Conservation (phyloP, 2,888 invertebrate species). For the Diaphora mendica region DNA sequence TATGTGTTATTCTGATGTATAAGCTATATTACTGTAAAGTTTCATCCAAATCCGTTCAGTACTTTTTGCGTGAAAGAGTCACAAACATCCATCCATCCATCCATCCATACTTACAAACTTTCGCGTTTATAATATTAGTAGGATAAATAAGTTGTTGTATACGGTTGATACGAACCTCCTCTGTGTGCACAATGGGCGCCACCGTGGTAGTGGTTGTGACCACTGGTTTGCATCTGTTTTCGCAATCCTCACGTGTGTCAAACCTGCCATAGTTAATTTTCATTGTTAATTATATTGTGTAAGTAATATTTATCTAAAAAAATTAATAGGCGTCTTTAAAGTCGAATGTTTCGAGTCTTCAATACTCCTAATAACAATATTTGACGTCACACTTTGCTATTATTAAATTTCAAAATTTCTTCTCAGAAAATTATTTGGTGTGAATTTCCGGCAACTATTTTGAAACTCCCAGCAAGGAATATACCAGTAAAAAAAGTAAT, state of each 20-base stretch:
- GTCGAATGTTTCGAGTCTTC: neutral
- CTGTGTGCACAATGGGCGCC: slow-evolving; percentile 37
- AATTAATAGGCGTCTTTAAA: neutral
- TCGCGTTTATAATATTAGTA: too few species aligned
- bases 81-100: too few species aligned
- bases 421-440: neutral
- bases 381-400: too few species aligned
- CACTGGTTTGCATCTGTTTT: slow-evolving; percentile 81
- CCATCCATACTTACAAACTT: too few species aligned
- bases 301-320: neutral
- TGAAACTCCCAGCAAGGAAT: neutral
- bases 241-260: slow-evolving; percentile 86
- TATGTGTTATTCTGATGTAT: too few species aligned
- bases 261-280: slow-evolving; percentile 80
- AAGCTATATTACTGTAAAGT: too few species aligned
- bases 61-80: too few species aligned
- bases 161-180: slow-evolving; percentile 13
- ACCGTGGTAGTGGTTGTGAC: slow-evolving; percentile 47
- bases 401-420: too few species aligned
- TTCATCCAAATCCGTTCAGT: too few species aligned
- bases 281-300: neutral
- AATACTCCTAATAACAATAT: too few species aligned
- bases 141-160: neutral
- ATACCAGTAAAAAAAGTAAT: neutral
- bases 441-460: neutral